Percentiles rank a stretch among this genome's conserved stretches.
These are phyloP conservation scores for Druceiella hillmani DNA, from an alignment of 2,888 invertebrate species.

Conservation along the genomic window DNA sequence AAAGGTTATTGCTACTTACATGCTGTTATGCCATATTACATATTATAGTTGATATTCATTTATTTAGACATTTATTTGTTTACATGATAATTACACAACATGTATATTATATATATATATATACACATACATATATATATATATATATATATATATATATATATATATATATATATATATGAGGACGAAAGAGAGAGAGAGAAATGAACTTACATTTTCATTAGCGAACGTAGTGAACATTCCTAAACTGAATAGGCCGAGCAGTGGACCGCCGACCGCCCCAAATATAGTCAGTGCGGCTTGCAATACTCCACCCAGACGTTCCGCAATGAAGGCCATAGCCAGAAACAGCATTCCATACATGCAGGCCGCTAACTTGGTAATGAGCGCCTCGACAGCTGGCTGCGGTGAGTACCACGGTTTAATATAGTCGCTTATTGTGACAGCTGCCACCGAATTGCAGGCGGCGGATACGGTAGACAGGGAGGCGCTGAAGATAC, in stretches of 20 bases:
- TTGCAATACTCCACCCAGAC: constrained; percentile 83
- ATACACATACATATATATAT: too few species aligned
- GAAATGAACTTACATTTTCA: constrained; percentile 59
- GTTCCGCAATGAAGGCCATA: constrained; percentile 76
- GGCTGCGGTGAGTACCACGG: constrained; percentile 35
- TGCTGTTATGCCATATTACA: too few species aligned
- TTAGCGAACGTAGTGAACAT: constrained; percentile 74
- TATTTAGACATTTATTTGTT: too few species aligned
- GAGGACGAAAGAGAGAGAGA: too few species aligned
- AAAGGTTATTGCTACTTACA: too few species aligned
- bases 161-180: too few species aligned
- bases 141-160: too few species aligned
- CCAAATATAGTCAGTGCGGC: constrained; percentile 82
- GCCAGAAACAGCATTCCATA: constrained; percentile 75
- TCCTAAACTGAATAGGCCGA: constrained; percentile 80
- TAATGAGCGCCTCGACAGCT: constrained; percentile 44
- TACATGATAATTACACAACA: too few species aligned
- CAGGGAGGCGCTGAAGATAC: constrained; percentile 86
- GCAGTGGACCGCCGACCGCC: constrained; percentile 80
- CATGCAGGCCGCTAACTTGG: constrained; percentile 62
- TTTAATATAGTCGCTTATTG: constrained; percentile 85
- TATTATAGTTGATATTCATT: too few species aligned
- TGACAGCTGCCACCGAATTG: constrained; percentile 86
- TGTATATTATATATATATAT: too few species aligned
- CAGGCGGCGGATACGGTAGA: constrained; percentile 90